These are phyloP conservation scores for Brachionus rubens DNA, from an alignment of 1,140 invertebrate genomes.

Conservation along the genomic window DNA sequence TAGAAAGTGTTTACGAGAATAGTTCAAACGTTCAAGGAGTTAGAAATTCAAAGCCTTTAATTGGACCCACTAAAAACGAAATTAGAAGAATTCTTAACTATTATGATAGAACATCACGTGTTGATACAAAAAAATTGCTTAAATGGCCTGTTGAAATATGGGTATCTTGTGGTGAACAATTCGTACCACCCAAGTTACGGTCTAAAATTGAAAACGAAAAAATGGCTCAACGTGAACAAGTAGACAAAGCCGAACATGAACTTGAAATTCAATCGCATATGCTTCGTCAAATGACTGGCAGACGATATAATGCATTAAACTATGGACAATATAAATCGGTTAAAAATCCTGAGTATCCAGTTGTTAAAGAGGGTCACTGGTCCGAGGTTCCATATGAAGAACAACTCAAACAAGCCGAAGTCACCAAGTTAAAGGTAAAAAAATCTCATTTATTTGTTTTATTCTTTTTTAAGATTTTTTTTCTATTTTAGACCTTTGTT, in stretches of 20 bases:
- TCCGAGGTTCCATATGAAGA: constrained; percentile 56
- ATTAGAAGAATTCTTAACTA: constrained; percentile 6
- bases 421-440: constrained; percentile 57
- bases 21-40: neutral
- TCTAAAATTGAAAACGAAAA: constrained; percentile 7
- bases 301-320: neutral
- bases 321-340: neutral
- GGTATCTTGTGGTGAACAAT: constrained; percentile 57
- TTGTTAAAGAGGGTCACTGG: constrained; percentile 58
- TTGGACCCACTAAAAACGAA: constrained; percentile 8
- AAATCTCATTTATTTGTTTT: neutral
- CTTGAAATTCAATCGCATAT: constrained; percentile 59
- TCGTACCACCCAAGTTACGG: constrained; percentile 52
- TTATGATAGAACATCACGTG: constrained; percentile 14
- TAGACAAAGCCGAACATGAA: constrained; percentile 54
- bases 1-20: neutral
- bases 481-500: constrained; percentile 53
- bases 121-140: constrained; percentile 49
- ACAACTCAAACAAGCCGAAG: constrained; percentile 50
- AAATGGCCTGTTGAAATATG: constrained; percentile 59
- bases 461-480: neutral
- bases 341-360: constrained; percentile 53
- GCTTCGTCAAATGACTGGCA: constrained; percentile 58
- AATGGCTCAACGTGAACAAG: constrained; percentile 47
- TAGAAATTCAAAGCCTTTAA: neutral